A percentile compares a stretch with the other conserved stretches of the same genome.
These are phyloP conservation scores for Trachemys scripta DNA, from an alignment of 2,113 vertebrate genomes.

Conservation along the genomic window DNA sequence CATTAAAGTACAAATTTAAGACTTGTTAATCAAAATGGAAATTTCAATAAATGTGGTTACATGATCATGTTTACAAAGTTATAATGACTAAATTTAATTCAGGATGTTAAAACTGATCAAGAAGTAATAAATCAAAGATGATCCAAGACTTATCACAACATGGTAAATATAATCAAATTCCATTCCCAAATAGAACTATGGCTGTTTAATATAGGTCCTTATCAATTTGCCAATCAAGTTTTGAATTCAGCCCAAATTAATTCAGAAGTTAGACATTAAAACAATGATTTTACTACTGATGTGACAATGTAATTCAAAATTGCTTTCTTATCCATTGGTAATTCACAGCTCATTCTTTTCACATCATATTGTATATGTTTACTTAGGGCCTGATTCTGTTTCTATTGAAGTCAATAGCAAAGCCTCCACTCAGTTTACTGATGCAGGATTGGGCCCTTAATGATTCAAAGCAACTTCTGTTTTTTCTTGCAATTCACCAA, in stretches of 20 bases:
- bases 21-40: not conserved
- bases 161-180: not conserved
- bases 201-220: not conserved
- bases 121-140: slow-evolving; percentile 17
- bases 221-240: not conserved
- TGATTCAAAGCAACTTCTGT: not conserved
- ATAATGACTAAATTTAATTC: not conserved
- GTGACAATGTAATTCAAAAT: not conserved
- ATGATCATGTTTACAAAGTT: not conserved
- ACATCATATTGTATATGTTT: not conserved
- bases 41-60: not conserved
- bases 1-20: not conserved
- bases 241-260: not conserved
- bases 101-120: not conserved
- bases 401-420: not conserved
- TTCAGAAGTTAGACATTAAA: not conserved
- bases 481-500: not conserved
- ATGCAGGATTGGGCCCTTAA: not conserved
- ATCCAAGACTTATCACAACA: not conserved
- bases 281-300: not conserved
- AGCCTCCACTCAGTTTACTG: not conserved
- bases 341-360: not conserved
- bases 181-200: not conserved
- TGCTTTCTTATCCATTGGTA: not conserved
- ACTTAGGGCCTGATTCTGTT: not conserved